These are phyloP conservation scores for Dryocosmus kuriphilus DNA, from an alignment of 2,888 invertebrate genomes.

Conservation along the genomic window DNA sequence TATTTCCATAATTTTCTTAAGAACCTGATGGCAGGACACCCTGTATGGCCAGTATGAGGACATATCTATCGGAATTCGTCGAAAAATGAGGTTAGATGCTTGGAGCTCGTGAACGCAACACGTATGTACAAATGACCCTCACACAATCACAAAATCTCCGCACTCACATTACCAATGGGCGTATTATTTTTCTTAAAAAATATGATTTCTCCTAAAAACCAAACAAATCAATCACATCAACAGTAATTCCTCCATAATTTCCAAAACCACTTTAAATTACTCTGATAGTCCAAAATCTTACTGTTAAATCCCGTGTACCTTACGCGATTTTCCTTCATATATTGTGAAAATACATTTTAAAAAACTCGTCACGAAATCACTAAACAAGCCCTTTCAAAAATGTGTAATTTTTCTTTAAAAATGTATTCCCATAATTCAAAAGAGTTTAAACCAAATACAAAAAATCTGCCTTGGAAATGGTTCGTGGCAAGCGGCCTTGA, in stretches of 20 bases:
- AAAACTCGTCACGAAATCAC: background rate
- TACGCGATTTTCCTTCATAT: background rate
- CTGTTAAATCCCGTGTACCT: background rate
- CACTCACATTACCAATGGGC: slow-evolving; percentile 4
- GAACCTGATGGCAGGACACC: background rate
- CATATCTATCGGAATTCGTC: slow-evolving; percentile 25
- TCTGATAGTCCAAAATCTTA: slow-evolving; percentile 1
- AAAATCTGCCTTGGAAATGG: slow-evolving; percentile 30
- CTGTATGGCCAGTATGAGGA: background rate
- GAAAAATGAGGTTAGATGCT: slow-evolving; percentile 37
- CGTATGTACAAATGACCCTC: slow-evolving; percentile 15
- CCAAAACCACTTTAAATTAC: background rate
- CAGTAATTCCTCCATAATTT: background rate
- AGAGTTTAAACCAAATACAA: slow-evolving; percentile 6
- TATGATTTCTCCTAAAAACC: background rate
- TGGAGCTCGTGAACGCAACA: slow-evolving; percentile 35
- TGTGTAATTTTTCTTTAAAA: background rate
- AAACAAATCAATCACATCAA: background rate
- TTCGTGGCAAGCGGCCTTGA: slow-evolving; percentile 3
- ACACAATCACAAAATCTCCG: slow-evolving; percentile 8
- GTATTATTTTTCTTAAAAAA: slow-evolving; percentile 11
- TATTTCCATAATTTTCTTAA: background rate
- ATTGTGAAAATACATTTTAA: background rate
- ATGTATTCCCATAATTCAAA: background rate
- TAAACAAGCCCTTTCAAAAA: background rate